Conservation (phyloP, 2,797 vertebrate species). For the Crax fasciolata region DNA sequence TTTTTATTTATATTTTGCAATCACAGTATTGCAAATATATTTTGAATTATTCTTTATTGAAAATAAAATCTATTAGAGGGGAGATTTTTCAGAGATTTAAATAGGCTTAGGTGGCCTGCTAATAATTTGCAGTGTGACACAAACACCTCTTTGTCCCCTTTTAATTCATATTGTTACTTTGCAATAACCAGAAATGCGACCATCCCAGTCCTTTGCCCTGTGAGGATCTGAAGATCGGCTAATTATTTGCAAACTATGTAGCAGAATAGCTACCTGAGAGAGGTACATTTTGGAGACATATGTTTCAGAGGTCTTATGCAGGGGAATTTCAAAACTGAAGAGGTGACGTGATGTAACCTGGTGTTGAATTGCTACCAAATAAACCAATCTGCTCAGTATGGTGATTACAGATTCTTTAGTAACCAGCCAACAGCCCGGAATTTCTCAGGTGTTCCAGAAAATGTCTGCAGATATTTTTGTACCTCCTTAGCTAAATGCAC, state of each 20-base stretch:
- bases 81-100: not conserved
- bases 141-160: not conserved
- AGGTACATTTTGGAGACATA: not conserved
- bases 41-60: not conserved
- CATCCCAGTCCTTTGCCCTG: not conserved
- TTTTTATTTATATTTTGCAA: not conserved
- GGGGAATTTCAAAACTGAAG: not conserved
- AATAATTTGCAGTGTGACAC: not conserved
- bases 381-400: not conserved
- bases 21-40: not conserved
- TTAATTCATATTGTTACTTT: not conserved
- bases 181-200: not conserved
- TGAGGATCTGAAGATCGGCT: not conserved
- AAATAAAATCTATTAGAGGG: not conserved
- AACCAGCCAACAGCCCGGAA: not conserved
- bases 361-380: not conserved
- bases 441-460: not conserved
- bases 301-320: not conserved
- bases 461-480: not conserved
- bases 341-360: not conserved
- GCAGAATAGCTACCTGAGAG: not conserved
- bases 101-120: not conserved
- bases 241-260: not conserved
- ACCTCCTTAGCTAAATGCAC: not conserved
- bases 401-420: not conserved